phyloP scores from a whole-genome alignment of 2,113 vertebrate species.

The Cnemophilus loriae region DNA sequence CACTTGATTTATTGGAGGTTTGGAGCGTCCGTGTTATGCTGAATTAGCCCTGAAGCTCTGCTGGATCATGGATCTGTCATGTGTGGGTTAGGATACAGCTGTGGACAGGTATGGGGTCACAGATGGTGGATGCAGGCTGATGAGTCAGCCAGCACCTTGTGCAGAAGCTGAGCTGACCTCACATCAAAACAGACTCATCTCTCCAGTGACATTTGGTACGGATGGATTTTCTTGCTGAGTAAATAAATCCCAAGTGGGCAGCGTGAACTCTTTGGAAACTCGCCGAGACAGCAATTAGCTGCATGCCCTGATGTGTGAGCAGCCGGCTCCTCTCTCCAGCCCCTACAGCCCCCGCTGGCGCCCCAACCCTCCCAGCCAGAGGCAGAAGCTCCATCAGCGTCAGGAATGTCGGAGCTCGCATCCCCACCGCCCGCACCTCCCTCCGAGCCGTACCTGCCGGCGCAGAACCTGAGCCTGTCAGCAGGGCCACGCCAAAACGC shows the following conservation, averaged over 20 bases:
- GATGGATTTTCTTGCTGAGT: neutral
- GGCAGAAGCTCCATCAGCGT: accelerated
- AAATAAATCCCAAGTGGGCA: neutral
- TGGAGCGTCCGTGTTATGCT: accelerated
- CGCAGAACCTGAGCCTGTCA: neutral
- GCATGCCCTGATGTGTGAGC: accelerated
- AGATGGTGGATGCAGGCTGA: accelerated
- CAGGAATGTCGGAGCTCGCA: accelerated
- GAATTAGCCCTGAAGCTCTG: neutral
- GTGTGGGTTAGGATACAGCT: accelerated
- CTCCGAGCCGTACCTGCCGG: accelerated
- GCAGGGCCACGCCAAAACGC: neutral
- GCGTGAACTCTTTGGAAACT: neutral
- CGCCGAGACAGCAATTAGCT: neutral
- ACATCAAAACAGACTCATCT: neutral
- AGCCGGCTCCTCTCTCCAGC: accelerated
- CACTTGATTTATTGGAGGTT: neutral
- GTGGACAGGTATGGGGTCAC: accelerated
- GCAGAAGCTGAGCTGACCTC: neutral
- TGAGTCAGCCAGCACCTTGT: neutral
- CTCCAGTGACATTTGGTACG: accelerated
- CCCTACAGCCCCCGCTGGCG: accelerated
- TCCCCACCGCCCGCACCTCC: neutral
- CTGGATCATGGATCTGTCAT: accelerated
- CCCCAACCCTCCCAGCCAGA: accelerated